phyloP scores from a whole-genome alignment of 1,140 invertebrate genomes.

The Frieseomelitta varia region DNA sequence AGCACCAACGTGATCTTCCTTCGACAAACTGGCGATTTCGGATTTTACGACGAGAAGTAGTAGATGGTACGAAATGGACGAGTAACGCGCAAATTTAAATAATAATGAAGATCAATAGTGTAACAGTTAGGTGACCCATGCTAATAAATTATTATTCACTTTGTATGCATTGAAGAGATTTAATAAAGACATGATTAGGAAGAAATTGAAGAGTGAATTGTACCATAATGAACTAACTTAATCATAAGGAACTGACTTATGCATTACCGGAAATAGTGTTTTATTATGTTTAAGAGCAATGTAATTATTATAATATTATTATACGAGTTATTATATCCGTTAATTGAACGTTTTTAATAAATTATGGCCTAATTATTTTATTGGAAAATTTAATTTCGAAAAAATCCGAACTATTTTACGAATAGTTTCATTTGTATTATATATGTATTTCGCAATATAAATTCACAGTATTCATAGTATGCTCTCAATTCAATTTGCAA shows the following conservation, averaged over 20 bases:
- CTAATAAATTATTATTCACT: neutral
- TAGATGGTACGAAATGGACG: neutral
- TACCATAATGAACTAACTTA: neutral
- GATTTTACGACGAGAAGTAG: neutral
- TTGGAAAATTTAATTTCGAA: neutral
- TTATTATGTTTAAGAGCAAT: neutral
- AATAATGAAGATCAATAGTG: neutral
- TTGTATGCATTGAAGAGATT: neutral
- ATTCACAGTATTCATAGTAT: neutral
- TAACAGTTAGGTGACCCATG: neutral
- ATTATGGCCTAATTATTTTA: neutral
- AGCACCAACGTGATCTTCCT: neutral
- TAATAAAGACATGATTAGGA: neutral
- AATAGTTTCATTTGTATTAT: neutral
- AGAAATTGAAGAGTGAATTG: neutral
- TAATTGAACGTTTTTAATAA: neutral
- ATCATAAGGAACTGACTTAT: neutral
- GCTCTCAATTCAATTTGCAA: neutral
- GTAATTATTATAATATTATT: neutral
- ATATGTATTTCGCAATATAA: neutral
- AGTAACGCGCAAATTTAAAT: slow-evolving; percentile 7
- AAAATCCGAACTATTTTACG: neutral
- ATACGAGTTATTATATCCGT: neutral
- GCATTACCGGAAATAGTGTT: neutral
- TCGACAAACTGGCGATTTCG: neutral